These are phyloP conservation scores for Sebastes taczanowskii DNA, from an alignment of 2,797 vertebrate genomes.

Conservation along the genomic window DNA sequence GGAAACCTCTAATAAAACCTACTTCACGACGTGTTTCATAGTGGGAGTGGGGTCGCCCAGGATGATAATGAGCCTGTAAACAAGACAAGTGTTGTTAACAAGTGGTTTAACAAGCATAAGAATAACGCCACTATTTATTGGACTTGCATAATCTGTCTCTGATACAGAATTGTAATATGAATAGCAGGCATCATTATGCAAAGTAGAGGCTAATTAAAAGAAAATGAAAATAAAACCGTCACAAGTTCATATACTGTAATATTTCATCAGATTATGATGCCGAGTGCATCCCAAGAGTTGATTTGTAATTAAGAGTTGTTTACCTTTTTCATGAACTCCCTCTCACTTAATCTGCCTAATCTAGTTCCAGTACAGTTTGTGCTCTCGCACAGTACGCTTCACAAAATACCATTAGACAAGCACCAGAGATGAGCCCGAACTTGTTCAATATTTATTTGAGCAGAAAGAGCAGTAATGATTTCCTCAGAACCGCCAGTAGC, in stretches of 20 bases:
- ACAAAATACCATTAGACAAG: not conserved
- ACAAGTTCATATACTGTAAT: not conserved
- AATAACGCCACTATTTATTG: constrained; percentile 4
- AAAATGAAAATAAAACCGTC: not conserved
- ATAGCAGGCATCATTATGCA: not conserved
- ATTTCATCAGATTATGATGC: not conserved
- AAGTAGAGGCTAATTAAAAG: constrained; percentile 14
- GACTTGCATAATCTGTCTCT: not conserved
- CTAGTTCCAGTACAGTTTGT: constrained; percentile 16
- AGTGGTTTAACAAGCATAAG: constrained; percentile 28
- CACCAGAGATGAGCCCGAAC: constrained; percentile 13
- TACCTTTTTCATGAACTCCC: not conserved
- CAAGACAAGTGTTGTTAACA: constrained; percentile 23
- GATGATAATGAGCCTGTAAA: constrained; percentile 42
- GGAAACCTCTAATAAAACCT: constrained; percentile 4
- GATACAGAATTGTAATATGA: constrained; percentile 2
- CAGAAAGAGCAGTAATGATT: not conserved
- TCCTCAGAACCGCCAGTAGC: not conserved
- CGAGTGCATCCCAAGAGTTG: not conserved
- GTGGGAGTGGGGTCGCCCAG: not conserved
- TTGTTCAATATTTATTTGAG: constrained; percentile 24
- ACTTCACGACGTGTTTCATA: not conserved
- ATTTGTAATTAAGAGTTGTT: constrained; percentile 1
- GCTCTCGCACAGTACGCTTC: not conserved
- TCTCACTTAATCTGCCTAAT: not conserved